Conservation (phyloP, 2,888 invertebrate species). For the Pristionchus arcanus region DNA sequence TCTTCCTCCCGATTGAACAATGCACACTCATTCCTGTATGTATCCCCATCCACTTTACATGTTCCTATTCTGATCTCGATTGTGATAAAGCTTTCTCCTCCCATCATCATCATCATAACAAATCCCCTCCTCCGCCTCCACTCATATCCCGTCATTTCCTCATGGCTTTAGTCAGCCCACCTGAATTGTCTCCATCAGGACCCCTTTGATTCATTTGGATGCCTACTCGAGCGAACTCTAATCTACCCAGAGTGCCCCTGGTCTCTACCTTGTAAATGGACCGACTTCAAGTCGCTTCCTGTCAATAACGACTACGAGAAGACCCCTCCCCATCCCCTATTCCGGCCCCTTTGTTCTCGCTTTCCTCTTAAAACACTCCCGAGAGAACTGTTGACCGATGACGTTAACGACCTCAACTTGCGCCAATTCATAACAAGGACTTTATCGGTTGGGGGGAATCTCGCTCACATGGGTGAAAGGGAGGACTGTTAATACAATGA, state of each 20-base stretch:
- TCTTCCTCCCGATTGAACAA: neutral
- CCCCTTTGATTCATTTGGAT: neutral
- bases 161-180: neutral
- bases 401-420: neutral
- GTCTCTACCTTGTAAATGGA: neutral
- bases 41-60: neutral
- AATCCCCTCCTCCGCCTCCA: neutral
- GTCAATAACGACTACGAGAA: neutral
- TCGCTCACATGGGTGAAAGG: neutral
- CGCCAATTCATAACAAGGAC: neutral
- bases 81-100: neutral
- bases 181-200: neutral
- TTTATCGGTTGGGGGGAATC: neutral
- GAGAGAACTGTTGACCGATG: neutral
- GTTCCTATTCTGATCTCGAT: constrained; percentile 29
- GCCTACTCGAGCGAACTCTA: neutral
- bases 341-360: neutral
- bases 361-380: neutral
- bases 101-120: neutral
- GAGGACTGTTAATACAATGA: neutral
- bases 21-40: neutral
- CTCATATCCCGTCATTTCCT: neutral
- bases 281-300: constrained; percentile 4
- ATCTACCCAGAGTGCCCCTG: neutral
- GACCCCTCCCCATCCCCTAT: neutral